Percentiles rank a stretch among this genome's conserved stretches.
phyloP scores from a whole-genome alignment of 2,888 invertebrate genomes.

The Achlya flavicornis region DNA sequence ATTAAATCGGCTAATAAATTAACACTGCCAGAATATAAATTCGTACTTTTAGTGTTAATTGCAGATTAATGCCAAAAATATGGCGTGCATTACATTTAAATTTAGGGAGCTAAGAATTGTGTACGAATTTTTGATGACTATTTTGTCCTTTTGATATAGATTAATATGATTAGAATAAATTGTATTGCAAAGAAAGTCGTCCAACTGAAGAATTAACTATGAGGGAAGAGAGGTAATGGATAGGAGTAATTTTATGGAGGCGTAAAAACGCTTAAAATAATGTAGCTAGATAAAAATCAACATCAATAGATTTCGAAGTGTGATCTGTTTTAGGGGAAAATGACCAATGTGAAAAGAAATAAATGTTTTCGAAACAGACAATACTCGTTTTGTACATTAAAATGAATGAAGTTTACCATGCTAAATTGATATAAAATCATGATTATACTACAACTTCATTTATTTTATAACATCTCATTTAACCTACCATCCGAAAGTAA shows the following conservation, averaged over 20 bases:
- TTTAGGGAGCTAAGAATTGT: conserved; percentile 60
- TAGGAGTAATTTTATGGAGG: conserved; percentile 38
- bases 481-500: conserved; percentile 21
- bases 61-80: conserved; percentile 56
- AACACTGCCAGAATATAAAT: conserved; percentile 78
- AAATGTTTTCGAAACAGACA: conserved; percentile 76
- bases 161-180: conserved; percentile 30
- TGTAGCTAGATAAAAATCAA: conserved; percentile 55
- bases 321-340: conserved; percentile 68
- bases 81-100: conserved; percentile 51
- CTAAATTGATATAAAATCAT: conserved; percentile 8
- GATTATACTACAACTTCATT: conserved; percentile 38
- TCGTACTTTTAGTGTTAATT: conserved; percentile 56
- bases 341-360: conserved; percentile 81
- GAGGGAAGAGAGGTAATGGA: conserved; percentile 43
- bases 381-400: conserved; percentile 49
- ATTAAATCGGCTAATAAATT: conserved; percentile 59
- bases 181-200: conserved; percentile 55
- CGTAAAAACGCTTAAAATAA: conserved; percentile 39
- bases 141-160: conserved; percentile 71
- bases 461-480: conserved; percentile 35
- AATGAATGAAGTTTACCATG: conserved; percentile 50
- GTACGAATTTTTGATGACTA: conserved; percentile 78
- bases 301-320: conserved; percentile 57
- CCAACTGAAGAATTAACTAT: conserved; percentile 54